These are phyloP conservation scores for Prionailurus bengalensis DNA, from an alignment of 2,113 vertebrate species.

Conservation along the genomic window DNA sequence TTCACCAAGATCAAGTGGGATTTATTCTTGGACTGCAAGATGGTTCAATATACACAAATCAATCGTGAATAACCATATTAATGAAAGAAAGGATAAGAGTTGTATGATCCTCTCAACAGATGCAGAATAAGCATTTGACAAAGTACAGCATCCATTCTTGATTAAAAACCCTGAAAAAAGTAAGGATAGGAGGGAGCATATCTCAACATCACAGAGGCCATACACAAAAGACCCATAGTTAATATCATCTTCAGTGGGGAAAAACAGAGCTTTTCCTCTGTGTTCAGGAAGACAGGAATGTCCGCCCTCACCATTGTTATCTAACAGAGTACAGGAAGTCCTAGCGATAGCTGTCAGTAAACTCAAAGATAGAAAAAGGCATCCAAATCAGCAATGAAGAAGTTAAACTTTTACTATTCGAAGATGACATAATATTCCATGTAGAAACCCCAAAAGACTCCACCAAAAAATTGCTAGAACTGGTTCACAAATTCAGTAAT, in stretches of 20 bases:
- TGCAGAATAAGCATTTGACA: not conserved
- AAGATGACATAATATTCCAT: not conserved
- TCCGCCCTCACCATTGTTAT: not conserved
- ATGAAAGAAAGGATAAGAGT: not conserved
- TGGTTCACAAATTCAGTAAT: not conserved
- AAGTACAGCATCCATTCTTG: not conserved
- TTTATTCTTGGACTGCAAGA: not conserved
- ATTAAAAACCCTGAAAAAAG: not conserved
- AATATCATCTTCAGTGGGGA: not conserved
- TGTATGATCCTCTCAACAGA: not conserved
- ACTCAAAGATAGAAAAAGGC: not conserved
- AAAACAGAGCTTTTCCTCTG: not conserved
- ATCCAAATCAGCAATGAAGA: not conserved
- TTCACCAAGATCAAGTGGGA: not conserved
- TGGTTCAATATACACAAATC: not conserved
- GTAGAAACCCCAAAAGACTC: not conserved
- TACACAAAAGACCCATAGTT: not conserved
- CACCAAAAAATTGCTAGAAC: not conserved
- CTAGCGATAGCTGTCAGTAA: not conserved
- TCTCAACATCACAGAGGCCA: not conserved
- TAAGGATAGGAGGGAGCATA: not conserved
- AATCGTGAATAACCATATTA: not conserved
- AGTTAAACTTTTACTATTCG: not conserved
- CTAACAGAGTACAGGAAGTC: not conserved
- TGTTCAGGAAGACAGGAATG: not conserved